A percentile compares a stretch with the other conserved stretches of the same genome.
Evolutionary conservation across 1,140 invertebrate genomes (phyloP).

Genomic region (Nymphalis io): DNA sequence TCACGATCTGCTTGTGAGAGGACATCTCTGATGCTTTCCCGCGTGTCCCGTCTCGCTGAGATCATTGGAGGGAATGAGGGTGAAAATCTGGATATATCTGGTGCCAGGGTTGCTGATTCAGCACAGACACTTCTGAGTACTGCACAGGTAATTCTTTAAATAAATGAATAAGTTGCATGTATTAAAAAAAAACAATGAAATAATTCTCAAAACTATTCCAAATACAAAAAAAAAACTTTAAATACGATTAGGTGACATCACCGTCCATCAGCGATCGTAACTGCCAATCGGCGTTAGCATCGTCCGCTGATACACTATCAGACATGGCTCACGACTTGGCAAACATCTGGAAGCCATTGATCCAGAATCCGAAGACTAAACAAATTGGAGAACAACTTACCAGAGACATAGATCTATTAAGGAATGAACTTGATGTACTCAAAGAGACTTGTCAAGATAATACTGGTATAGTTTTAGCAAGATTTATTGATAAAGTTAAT

Average conservation of each 20-base stretch:
- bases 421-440: conserved; percentile 30
- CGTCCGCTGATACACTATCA: conserved; percentile 29
- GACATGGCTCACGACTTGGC: conserved; percentile 25
- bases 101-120: conserved; percentile 43
- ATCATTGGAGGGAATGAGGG: conserved; percentile 26
- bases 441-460: conserved; percentile 31
- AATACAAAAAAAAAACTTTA: neutral
- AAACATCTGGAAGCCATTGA: conserved; percentile 31
- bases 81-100: conserved; percentile 33
- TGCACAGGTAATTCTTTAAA: conserved; percentile 44
- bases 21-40: conserved; percentile 47
- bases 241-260: conserved; percentile 29
- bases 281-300: conserved; percentile 29
- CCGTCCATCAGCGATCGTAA: conserved; percentile 26
- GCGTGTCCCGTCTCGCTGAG: conserved; percentile 47
- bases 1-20: conserved; percentile 42
- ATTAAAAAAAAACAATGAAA: neutral
- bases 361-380: conserved; percentile 14
- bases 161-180: neutral
- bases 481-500: too few species aligned
- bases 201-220: neutral
- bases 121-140: conserved; percentile 44
- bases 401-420: conserved; percentile 34
- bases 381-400: conserved; percentile 38
- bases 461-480: conserved; percentile 25